Conservation (phyloP, 2,888 invertebrate genomes). For the Drosophila phalerata region DNA sequence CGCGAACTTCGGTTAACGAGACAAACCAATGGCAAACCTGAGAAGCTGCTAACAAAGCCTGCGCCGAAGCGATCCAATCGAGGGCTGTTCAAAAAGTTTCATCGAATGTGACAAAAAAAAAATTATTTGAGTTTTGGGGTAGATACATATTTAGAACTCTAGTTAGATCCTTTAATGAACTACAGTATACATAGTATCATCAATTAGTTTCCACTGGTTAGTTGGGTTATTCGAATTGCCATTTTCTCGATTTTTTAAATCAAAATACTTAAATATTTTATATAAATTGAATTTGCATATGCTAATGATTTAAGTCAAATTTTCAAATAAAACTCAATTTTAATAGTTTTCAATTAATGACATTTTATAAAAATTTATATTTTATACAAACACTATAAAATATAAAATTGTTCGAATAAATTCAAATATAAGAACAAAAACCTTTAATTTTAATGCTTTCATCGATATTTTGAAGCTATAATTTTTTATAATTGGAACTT, state of each 20-base stretch:
- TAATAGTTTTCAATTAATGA: no score
- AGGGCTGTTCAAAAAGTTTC: conserved; percentile 14
- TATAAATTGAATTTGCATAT: no score
- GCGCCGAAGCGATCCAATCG: background rate
- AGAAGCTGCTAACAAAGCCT: conserved; percentile 40
- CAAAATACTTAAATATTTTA: no score
- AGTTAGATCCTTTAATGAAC: background rate
- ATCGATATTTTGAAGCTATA: background rate
- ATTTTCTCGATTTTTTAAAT: no score
- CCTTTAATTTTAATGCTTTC: no score
- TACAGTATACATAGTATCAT: background rate
- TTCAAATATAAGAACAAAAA: no score
- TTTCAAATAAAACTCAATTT: no score
- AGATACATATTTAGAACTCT: background rate
- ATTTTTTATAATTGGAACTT: background rate
- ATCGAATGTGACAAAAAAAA: background rate
- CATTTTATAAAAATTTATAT: background rate
- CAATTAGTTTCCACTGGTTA: background rate
- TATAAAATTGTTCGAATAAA: background rate
- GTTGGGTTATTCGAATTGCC: no score
- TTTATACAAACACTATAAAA: background rate
- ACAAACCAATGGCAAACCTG: conserved; percentile 45
- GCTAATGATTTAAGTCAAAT: no score
- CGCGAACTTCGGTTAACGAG: conserved; percentile 66
- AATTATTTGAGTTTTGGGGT: background rate